Conservation (phyloP, 92 coral and sea anemone species). For the Scolanthus callimorphus region DNA sequence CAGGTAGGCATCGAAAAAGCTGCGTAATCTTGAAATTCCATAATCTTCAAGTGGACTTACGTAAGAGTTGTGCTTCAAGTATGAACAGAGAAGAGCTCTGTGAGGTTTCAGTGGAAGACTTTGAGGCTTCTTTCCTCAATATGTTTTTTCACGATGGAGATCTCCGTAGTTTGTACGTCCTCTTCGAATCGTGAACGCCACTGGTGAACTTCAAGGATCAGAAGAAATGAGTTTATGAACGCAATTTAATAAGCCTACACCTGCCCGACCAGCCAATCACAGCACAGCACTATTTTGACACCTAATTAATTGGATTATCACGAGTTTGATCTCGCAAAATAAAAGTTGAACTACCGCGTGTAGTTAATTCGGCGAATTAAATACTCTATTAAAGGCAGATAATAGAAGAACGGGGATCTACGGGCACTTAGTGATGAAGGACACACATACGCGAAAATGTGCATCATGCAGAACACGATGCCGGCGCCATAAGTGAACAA, state of each 20-base stretch:
- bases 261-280: conserved; percentile 88
- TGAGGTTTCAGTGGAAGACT: no score
- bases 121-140: no score
- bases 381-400: conserved; percentile 37
- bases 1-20: conserved; percentile 99
- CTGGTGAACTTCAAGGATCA: conserved; percentile 18
- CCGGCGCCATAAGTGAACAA: no score
- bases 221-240: conserved; percentile 76
- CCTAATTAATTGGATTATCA: conserved; percentile 94
- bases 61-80: no score
- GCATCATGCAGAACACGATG: no score
- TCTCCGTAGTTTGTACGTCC: conserved; percentile 15
- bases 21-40: conserved; percentile 61
- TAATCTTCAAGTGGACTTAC: conserved; percentile 9
- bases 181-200: conserved; percentile 23
- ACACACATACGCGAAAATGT: no score
- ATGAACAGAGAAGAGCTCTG: neutral
- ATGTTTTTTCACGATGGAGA: neutral
- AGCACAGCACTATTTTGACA: conserved; percentile 81
- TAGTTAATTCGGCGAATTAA: conserved; percentile 32
- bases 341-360: conserved; percentile 80
- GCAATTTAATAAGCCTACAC: conserved; percentile 92
- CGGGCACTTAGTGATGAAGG: no score
- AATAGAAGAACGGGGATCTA: no score
- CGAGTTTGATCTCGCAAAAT: conserved; percentile 79